A percentile compares a stretch with the other conserved stretches of the same genome.
These are phyloP conservation scores for Augiades crinisus DNA, from an alignment of 2,888 invertebrate genomes.

Conservation along the genomic window DNA sequence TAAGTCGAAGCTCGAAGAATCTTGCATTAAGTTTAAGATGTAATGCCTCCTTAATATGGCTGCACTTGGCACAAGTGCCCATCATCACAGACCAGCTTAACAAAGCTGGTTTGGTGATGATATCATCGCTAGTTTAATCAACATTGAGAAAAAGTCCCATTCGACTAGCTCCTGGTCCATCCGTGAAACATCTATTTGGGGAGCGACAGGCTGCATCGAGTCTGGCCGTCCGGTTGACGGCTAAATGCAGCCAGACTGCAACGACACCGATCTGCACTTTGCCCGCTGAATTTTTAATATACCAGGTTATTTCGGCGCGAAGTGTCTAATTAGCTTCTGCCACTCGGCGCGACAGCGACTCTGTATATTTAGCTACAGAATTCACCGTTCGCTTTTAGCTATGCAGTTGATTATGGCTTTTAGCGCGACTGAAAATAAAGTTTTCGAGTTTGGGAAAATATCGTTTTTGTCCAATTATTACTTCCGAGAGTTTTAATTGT, in stretches of 20 bases:
- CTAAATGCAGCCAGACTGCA: conserved; percentile 66
- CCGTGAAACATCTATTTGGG: conserved; percentile 53
- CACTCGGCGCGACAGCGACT: conserved; percentile 26
- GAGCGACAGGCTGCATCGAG: conserved; percentile 45
- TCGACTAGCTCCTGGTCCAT: conserved; percentile 38
- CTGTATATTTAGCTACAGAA: conserved; percentile 24
- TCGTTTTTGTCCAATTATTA: neutral
- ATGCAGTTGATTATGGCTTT: conserved; percentile 22
- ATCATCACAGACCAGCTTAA: too few relatives aligned
- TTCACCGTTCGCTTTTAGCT: conserved; percentile 21
- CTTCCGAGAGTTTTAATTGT: too few relatives aligned
- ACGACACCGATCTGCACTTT: conserved; percentile 75
- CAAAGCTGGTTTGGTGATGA: too few relatives aligned
- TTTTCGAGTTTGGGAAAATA: conserved; percentile 10
- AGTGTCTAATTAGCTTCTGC: conserved; percentile 57
- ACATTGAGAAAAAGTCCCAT: too few relatives aligned
- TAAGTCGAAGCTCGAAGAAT: too few relatives aligned
- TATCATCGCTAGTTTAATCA: too few relatives aligned
- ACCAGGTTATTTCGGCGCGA: conserved; percentile 57
- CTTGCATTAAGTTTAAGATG: too few relatives aligned
- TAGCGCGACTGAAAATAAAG: conserved; percentile 12
- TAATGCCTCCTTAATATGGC: too few relatives aligned
- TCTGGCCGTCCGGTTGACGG: conserved; percentile 51
- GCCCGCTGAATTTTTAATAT: conserved; percentile 70
- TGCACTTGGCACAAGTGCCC: too few relatives aligned